Evolutionary conservation across 2,113 vertebrate genomes (phyloP), one percentile per base, ranked within the genome.

Genomic region (Microtus montanus): DNA sequence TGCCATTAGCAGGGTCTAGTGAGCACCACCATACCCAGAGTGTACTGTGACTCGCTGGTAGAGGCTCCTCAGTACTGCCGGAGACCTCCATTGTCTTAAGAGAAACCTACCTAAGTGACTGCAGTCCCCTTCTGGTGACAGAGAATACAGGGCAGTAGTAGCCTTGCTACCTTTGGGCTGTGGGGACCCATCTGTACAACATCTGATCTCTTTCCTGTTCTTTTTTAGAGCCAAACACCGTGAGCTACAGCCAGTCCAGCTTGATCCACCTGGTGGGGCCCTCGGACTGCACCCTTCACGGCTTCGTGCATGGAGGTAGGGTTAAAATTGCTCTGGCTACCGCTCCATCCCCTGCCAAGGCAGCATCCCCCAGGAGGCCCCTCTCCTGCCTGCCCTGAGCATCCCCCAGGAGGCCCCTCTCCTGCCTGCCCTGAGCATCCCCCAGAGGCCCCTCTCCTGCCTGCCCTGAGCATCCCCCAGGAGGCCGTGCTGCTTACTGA

Each of bases 251-350:
- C 98, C 99, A 99, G 98, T 99, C 99, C 93, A 99, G 98, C 97
- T 97, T 99, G 98, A 99, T 99, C 97, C 99, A 99, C 96, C 97
- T 99, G 97, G 98, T 99, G 98, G 99, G 99, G 6, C 99, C 99
- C 0, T 99, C 99, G 0, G 99, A 99, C 98, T 99, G 99, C 98
- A 99, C 99, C 0, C 98, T 99, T 64, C 99, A 99, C 5, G 98
- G 99, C 95, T 99, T 99, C 0, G 99, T 99, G 75, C 99, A 99
- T 0, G 99, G 99, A 98, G 99, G 99, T 99, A 84, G 97, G 98
- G 99, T 33, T 2, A 1, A 7, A 4, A 38, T 4, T 7, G 5
- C 24, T 7, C 9, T 9, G 0, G 12, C 26, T 5, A 1, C 13
- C 0, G 7, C 58, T 19, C 44, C 26, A 2, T 24, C 7, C 44